phyloP scores from a whole-genome alignment of 2,888 invertebrate genomes.

The Apocheima hispidaria region DNA sequence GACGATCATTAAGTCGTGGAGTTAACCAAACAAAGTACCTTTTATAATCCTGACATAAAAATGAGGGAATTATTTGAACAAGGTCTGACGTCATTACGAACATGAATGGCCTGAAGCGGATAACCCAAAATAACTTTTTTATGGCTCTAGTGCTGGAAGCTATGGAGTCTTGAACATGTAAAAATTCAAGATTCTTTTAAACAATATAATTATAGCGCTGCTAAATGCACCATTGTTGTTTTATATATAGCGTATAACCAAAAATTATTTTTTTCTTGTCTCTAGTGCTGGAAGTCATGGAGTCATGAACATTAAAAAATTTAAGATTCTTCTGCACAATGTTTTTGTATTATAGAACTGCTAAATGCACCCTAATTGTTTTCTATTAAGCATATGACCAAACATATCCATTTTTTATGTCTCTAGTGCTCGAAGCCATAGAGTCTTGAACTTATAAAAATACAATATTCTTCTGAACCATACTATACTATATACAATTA shows the following conservation, averaged over 20 bases:
- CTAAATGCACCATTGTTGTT: background rate
- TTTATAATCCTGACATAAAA: slow-evolving; percentile 30
- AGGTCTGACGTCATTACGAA: slow-evolving; percentile 36
- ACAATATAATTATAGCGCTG: too few relatives aligned
- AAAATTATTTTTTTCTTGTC: slow-evolving; percentile 19
- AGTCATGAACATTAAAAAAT: background rate
- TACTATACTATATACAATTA: too few relatives aligned
- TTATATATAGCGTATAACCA: slow-evolving; percentile 19
- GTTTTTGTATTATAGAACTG: too few relatives aligned
- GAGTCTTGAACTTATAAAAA: background rate
- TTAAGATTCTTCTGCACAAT: background rate
- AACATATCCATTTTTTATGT: slow-evolving; percentile 18
- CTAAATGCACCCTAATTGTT: background rate
- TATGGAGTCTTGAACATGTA: background rate
- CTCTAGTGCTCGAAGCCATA: background rate
- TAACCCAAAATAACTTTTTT: slow-evolving; percentile 21
- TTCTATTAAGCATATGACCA: slow-evolving; percentile 16
- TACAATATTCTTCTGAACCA: background rate
- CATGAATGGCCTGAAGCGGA: slow-evolving; percentile 32
- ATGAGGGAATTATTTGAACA: slow-evolving; percentile 32
- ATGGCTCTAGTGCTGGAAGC: slow-evolving; percentile 5
- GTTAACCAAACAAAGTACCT: slow-evolving; percentile 13
- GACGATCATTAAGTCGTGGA: slow-evolving; percentile 2
- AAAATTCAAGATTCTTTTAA: background rate
- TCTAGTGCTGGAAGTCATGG: slow-evolving; percentile 1